Evolutionary conservation across 1,140 invertebrate species (phyloP).

Genomic region (Lamellibrachia luymesi): DNA sequence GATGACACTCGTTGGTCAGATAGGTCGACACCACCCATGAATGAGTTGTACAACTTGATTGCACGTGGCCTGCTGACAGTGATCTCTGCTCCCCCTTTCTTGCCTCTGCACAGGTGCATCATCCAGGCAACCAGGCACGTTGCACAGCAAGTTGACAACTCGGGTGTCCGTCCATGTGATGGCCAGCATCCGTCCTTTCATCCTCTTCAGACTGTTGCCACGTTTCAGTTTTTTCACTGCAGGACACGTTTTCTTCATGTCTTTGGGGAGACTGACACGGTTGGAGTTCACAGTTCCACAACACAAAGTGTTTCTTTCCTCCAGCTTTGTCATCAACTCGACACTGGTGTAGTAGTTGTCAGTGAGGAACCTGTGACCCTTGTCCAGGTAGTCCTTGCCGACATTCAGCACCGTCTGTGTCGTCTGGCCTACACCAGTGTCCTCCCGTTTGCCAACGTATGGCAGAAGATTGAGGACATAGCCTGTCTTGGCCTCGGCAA

Average conservation of each 20-base stretch:
- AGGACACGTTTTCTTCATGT: neutral
- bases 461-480: conserved; percentile 8
- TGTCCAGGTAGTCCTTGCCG: conserved; percentile 4
- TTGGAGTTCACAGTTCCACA: conserved; percentile 1
- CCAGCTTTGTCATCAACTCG: conserved; percentile 9
- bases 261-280: neutral
- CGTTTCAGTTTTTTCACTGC: neutral
- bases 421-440: no score
- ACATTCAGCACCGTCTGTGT: neutral
- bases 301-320: neutral
- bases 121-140: no score
- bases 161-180: neutral
- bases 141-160: conserved; percentile 3
- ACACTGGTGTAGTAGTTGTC: conserved; percentile 8
- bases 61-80: no score
- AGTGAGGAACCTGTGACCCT: neutral
- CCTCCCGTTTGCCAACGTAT: no score
- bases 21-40: no score
- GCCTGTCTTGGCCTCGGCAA: neutral
- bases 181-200: conserved; percentile 9
- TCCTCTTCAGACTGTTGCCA: conserved; percentile 8
- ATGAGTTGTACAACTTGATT: no score
- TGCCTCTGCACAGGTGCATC: no score
- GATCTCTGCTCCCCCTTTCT: no score
- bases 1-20: no score